A percentile compares a stretch with the other conserved stretches of the same genome.
These are phyloP conservation scores for Cettia cetti DNA, from an alignment of 2,113 vertebrate species.

Conservation along the genomic window DNA sequence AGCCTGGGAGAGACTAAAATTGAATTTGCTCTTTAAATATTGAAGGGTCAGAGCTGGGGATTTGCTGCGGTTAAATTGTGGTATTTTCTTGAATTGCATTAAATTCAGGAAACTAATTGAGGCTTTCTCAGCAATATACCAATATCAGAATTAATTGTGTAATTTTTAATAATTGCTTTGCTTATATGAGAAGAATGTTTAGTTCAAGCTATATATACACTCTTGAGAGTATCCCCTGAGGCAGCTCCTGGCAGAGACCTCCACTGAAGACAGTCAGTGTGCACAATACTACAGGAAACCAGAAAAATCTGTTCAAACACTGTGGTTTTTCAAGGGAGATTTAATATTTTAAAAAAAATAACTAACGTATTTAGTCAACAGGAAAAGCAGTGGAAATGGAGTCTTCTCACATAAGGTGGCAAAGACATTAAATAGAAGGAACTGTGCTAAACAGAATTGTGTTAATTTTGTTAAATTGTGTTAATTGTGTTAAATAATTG, in stretches of 20 bases:
- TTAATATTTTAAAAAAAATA: not conserved
- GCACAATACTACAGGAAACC: not conserved
- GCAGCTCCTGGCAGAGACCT: not conserved
- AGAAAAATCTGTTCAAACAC: not conserved
- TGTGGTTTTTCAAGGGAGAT: not conserved
- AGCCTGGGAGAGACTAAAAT: not conserved
- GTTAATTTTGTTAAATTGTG: not conserved
- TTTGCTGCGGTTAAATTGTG: not conserved
- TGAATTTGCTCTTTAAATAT: slow-evolving; percentile 35
- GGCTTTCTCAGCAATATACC: not conserved
- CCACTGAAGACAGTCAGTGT: not conserved
- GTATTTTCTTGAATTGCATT: not conserved
- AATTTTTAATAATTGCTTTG: not conserved
- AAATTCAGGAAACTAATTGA: not conserved
- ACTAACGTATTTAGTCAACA: not conserved
- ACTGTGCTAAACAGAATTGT: not conserved
- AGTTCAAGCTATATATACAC: not conserved
- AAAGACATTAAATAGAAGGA: not conserved
- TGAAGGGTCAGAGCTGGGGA: not conserved
- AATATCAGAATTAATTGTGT: not conserved
- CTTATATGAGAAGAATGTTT: not conserved
- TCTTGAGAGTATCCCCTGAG: not conserved
- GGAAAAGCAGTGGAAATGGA: not conserved
- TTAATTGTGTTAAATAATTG: not conserved
- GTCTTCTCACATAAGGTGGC: not conserved